Conservation (phyloP, 2,888 invertebrate genomes). For the Rhimphoctona megacephalus region DNA sequence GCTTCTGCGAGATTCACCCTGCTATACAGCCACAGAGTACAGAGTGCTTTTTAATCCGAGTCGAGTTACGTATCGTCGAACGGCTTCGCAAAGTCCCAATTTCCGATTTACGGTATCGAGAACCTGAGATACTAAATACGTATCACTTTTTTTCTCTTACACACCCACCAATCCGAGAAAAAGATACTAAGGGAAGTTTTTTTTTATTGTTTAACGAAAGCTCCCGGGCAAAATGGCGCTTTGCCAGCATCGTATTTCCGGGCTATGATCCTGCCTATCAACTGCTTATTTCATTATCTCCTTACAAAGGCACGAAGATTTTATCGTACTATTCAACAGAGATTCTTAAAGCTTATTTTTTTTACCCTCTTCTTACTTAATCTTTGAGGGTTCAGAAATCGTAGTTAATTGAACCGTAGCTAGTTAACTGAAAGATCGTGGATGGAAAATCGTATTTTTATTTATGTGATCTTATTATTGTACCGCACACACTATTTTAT, state of each 20-base stretch:
- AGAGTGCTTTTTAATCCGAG: constrained; percentile 67
- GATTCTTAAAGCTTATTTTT: background rate
- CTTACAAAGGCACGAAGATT: background rate
- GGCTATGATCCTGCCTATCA: constrained; percentile 1
- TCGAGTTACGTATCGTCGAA: constrained; percentile 50
- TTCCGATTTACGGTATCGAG: constrained; percentile 50
- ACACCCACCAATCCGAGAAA: background rate
- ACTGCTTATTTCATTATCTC: constrained; percentile 12
- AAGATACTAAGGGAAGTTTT: background rate
- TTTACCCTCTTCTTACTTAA: background rate
- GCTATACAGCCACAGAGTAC: constrained; percentile 38
- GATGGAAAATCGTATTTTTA: background rate
- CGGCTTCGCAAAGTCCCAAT: constrained; percentile 60
- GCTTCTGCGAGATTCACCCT: constrained; percentile 47
- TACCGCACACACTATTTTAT: background rate
- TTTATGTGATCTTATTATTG: background rate
- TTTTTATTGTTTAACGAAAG: background rate
- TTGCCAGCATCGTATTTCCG: background rate
- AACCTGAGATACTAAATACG: constrained; percentile 1
- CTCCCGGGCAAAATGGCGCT: background rate
- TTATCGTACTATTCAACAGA: background rate
- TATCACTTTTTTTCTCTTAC: constrained; percentile 7
- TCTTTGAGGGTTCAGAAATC: background rate
- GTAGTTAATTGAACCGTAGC: background rate
- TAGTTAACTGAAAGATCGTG: background rate